Evolutionary conservation across 2,113 vertebrate species (phyloP), one percentile per base, ranked within the genome.

Genomic region (Burhinus bistriatus): DNA sequence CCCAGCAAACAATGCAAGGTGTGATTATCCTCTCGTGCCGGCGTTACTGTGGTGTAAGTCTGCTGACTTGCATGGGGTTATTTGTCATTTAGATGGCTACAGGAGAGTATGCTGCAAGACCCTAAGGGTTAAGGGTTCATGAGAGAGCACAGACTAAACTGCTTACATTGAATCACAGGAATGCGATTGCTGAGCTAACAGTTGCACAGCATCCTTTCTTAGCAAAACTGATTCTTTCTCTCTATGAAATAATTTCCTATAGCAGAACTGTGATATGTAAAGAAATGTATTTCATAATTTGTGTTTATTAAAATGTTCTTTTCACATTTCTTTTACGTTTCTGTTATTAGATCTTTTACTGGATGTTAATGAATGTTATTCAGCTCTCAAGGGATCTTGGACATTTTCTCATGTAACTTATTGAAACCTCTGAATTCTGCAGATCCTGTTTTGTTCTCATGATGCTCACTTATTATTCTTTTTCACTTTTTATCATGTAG

Each of bases 241-340:
- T 72, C 29, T 42, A 3, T 42, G 6, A 79, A 85, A 93, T 70
- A 34, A 54, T 89, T 95, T 96, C 45, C 66, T 69, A 18, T 36
- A 90, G 61, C 44, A 89, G 57, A 96, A 83, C 42, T 82, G n/a
- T 47, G 65, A 68, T 82, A 75, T n/a, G n/a, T 91, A 87, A 95
- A 96, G 45, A 93, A 94, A 92, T 68, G 59, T 59, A 78, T 93
- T 96, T 85, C 42, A 26, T 93, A 87, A 97, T 96, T 92, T 94
- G 57, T 85, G 62, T 93, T 97, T 97, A 95, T 97, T 97, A 94
- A 96, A 95, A 95, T 90, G 45, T 58, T 88, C 52, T 57, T 92
- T 90, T 81, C 81, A 64, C 51, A 32, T 95, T 92, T 89, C 52
- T 96, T 97, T 96, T 93, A 89, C 57, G 47, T 95, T 81, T 95